These are phyloP conservation scores for Tiphia femorata DNA, from an alignment of 2,888 invertebrate species.

Conservation along the genomic window DNA sequence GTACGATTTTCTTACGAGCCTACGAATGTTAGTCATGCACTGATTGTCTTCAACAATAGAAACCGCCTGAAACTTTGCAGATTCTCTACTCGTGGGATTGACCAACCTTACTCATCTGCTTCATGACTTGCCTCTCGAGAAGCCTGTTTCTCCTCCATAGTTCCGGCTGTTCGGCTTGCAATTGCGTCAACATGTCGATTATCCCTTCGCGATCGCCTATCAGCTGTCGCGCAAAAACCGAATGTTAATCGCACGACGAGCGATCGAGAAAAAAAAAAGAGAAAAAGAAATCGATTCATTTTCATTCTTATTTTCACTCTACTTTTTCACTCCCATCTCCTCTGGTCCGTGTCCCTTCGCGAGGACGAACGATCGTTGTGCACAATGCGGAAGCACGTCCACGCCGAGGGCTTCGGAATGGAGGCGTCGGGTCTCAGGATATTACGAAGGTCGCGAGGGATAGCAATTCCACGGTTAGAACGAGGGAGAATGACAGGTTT, in stretches of 20 bases:
- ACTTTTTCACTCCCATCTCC: conserved; percentile 18
- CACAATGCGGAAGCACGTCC: conserved; percentile 26
- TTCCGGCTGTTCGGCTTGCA: conserved; percentile 25
- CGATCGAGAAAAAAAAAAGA: conserved; percentile 8
- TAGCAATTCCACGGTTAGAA: conserved; percentile 40
- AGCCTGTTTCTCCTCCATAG: conserved; percentile 40
- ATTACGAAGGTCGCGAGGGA: conserved; percentile 46
- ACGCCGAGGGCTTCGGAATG: conserved; percentile 11
- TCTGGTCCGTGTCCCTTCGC: conserved; percentile 11
- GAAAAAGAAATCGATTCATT: neutral
- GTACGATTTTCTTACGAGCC: conserved; percentile 41
- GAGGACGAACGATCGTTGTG: conserved; percentile 6
- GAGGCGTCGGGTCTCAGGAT: conserved; percentile 28
- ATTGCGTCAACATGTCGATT: conserved; percentile 35
- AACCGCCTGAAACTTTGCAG: neutral
- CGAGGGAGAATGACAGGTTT: conserved; percentile 43
- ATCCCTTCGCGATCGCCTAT: conserved; percentile 37
- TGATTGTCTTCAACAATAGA: too few relatives aligned
- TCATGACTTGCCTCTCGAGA: conserved; percentile 37
- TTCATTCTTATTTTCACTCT: neutral
- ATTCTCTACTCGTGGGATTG: neutral
- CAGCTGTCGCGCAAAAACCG: conserved; percentile 28
- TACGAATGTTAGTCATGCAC: conserved; percentile 9
- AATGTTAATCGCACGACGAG: conserved; percentile 1
- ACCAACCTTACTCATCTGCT: conserved; percentile 35